Base-by-base conservation (phyloP, 2,888 invertebrate species). In the Atethmia centrago region DNA sequence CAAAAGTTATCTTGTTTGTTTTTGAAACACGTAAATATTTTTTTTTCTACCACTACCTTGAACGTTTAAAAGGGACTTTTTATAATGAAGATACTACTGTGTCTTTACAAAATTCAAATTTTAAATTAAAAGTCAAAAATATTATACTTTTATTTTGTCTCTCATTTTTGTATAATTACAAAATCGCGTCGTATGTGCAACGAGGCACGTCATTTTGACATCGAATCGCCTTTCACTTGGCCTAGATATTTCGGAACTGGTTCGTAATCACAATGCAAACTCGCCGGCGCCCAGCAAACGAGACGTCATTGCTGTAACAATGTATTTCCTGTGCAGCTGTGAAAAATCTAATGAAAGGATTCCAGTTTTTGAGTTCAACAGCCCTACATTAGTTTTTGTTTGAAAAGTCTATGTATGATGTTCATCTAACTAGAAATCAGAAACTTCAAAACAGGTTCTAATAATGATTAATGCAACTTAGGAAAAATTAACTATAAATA, bases 181-280 rank as follows among this genome's bases (percentile, higher is more conserved):
- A 83, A 88, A 89, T 87, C 78, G 73, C 81, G 83, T 59, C 85
- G 88, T 90, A 91, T 93, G 90, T 91, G 91, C 91, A 88, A 85
- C 88, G 84, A 86, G 85, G 56, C 82, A 86, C 88, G 84, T 85
- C 91, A 90, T 94, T 94, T 93, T 93, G 93, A 93, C 94, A 92
- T 89, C 92, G 92, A 89, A 88, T 92, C 92, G 94, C 96, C 96
- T 96, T 96, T 96, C 96, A 95, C 96, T 95, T 92, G 96, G 93
- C 96, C 96, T 93, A 95, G 94, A 95, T 96, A 94, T 95, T 96
- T 95, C 80, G 94, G 93, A 95, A 95, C 95, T 94, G 94, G 96
- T 95, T 94, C 90, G 92, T 91, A 93, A 92, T 93, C 92, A 94
- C 93, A 94, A 94, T 93, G 93, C 93, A 89, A 89, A 88, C 89